These are phyloP conservation scores for Lycophotia porphyrea DNA, from an alignment of 2,888 invertebrate species.

Conservation along the genomic window DNA sequence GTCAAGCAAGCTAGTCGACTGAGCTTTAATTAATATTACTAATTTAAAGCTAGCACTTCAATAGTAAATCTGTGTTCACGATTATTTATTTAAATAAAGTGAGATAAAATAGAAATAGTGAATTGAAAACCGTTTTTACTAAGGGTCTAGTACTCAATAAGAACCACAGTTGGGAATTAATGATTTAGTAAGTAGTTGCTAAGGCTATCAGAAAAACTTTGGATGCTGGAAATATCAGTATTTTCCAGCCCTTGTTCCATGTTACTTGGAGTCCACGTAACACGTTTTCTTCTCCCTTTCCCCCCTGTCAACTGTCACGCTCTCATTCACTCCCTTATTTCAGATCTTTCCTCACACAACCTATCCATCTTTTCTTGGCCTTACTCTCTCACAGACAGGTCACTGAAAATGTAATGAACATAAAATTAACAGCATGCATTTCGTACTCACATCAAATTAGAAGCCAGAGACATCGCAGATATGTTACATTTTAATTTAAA, in stretches of 20 bases:
- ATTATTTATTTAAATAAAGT: neutral
- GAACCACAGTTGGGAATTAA: neutral
- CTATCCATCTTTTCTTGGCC: neutral
- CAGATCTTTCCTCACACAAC: neutral
- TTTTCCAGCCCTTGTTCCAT: neutral
- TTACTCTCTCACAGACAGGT: neutral
- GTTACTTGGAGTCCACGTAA: neutral
- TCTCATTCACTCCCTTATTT: neutral
- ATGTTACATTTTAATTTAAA: conserved; percentile 38
- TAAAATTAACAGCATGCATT: conserved; percentile 2
- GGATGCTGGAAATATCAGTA: neutral
- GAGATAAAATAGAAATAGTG: neutral
- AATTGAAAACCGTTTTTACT: conserved; percentile 1
- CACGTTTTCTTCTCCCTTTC: neutral
- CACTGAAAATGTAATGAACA: neutral
- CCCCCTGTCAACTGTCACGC: neutral
- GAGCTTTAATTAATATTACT: conserved; percentile 5
- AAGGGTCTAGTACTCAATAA: neutral
- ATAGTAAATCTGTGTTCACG: neutral
- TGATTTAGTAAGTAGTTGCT: neutral
- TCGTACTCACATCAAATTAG: neutral
- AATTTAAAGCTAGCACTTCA: neutral
- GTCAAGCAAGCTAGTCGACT: conserved; percentile 1
- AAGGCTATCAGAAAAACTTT: no score
- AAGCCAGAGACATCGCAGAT: conserved; percentile 4